phyloP scores from a whole-genome alignment of 2,797 vertebrate species.

The Luscinia megarhynchos region DNA sequence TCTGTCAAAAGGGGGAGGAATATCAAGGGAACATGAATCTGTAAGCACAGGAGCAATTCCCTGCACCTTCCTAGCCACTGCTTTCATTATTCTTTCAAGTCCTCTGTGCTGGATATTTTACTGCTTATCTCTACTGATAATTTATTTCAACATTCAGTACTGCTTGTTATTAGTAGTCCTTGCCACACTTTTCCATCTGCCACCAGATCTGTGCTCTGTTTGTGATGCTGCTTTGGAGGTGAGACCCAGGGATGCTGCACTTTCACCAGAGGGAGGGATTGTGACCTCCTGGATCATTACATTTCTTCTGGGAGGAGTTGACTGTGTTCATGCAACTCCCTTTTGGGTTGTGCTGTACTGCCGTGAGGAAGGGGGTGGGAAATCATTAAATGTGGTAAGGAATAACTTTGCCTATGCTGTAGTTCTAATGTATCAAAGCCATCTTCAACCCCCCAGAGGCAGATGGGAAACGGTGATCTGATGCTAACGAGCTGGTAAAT shows the following conservation, averaged over 20 bases:
- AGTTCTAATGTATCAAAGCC: background rate
- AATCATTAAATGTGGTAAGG: background rate
- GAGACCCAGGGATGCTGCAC: background rate
- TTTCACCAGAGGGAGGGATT: background rate
- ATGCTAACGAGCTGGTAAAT: background rate
- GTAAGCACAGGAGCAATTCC: background rate
- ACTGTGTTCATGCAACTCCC: background rate
- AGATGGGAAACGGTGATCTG: background rate
- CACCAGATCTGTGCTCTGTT: background rate
- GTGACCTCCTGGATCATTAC: background rate
- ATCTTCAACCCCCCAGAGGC: background rate
- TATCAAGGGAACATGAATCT: background rate
- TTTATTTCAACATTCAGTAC: background rate
- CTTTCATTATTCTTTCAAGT: background rate
- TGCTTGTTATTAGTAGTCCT: background rate
- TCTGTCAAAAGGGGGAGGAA: background rate
- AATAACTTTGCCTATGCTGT: background rate
- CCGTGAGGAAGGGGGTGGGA: rapidly evolving
- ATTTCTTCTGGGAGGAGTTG: background rate
- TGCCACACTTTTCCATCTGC: background rate
- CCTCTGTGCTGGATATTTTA: background rate
- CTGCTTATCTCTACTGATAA: background rate
- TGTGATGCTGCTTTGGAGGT: background rate
- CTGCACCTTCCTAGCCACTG: background rate
- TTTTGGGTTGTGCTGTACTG: background rate